phyloP scores from a whole-genome alignment of 2,888 invertebrate species.

The Melieria picta region DNA sequence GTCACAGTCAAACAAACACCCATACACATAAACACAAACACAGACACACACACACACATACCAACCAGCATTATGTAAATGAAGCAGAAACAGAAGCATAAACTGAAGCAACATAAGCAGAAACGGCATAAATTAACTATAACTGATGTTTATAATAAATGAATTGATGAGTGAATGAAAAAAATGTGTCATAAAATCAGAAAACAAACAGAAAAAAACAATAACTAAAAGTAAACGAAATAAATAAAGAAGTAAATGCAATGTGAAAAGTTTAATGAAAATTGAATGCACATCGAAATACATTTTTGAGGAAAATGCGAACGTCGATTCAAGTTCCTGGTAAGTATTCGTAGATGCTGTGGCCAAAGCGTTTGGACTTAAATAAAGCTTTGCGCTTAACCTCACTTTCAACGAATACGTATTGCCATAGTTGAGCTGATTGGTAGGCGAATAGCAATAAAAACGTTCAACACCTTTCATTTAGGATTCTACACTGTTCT shows the following conservation, averaged over 20 bases:
- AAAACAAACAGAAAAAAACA: background rate
- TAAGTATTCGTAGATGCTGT: too few relatives aligned
- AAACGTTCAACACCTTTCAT: too few relatives aligned
- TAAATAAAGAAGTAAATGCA: constrained; percentile 1
- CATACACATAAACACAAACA: background rate
- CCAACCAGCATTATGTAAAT: constrained; percentile 5
- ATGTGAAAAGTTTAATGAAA: constrained; percentile 1
- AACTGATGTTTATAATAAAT: background rate
- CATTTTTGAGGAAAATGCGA: too few relatives aligned
- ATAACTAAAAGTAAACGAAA: background rate
- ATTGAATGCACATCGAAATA: too few relatives aligned
- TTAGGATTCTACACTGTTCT: too few relatives aligned
- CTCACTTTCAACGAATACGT: too few relatives aligned
- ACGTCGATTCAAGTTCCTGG: too few relatives aligned
- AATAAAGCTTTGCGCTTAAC: too few relatives aligned
- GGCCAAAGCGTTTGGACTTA: too few relatives aligned
- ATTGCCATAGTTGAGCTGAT: too few relatives aligned
- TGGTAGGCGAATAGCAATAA: too few relatives aligned
- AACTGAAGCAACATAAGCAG: background rate
- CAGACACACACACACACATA: background rate
- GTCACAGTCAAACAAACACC: background rate
- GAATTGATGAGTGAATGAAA: background rate
- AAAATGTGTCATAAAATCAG: constrained; percentile 2
- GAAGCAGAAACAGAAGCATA: background rate
- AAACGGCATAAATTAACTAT: background rate